These are phyloP conservation scores for Zosterops hypoxanthus DNA, from an alignment of 2,113 vertebrate genomes.

Conservation along the genomic window DNA sequence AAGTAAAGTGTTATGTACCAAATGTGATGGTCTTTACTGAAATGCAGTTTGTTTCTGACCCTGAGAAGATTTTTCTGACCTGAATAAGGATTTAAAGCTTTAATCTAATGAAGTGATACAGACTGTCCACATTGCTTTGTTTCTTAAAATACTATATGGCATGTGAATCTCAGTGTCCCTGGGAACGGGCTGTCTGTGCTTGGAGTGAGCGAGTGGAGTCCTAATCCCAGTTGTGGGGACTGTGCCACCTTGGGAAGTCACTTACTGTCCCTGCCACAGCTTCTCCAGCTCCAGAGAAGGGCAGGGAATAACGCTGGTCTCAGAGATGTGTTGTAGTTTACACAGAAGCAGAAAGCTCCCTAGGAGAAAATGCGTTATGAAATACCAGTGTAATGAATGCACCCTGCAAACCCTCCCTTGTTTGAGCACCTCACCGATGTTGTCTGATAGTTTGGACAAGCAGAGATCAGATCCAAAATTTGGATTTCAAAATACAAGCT, in stretches of 20 bases:
- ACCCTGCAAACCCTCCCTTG: neutral
- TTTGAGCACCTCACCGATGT: neutral
- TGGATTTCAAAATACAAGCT: neutral
- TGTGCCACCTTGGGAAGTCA: neutral
- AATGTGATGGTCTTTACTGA: neutral
- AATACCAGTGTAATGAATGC: neutral
- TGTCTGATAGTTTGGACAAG: neutral
- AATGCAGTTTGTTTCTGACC: neutral
- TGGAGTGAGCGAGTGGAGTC: neutral
- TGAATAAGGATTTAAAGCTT: neutral
- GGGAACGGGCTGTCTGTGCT: neutral
- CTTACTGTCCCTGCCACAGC: neutral
- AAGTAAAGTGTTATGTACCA: neutral
- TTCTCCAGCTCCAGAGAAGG: neutral
- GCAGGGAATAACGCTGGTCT: neutral
- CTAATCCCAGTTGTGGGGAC: neutral
- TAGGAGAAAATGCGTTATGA: neutral
- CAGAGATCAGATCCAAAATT: neutral
- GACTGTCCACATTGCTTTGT: neutral
- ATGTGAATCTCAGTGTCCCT: neutral
- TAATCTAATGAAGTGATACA: neutral
- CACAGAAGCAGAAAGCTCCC: neutral
- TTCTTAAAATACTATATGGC: neutral
- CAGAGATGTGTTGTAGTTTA: fast-evolving
- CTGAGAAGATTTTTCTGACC: neutral